Evolutionary conservation across 1,140 invertebrate genomes (phyloP), one percentile per base, ranked within the genome.

Genomic region (Trichoplusia ni): DNA sequence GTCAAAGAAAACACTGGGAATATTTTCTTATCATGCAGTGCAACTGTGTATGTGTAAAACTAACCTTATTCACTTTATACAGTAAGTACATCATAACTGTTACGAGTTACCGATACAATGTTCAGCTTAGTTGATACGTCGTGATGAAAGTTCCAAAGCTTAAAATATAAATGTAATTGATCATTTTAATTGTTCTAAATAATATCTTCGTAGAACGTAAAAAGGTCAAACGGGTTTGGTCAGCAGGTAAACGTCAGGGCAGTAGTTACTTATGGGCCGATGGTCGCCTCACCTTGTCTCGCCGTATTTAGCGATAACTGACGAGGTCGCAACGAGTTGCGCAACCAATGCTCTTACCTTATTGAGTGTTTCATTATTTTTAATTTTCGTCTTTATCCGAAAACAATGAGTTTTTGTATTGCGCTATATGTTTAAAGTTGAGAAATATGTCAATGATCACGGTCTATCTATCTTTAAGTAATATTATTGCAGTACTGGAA

Each of bases 271-370:
- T 73, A 75, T 77, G 67, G 72, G 53, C 66, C 70, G 69, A 74
- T 78, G 77, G 65, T 79, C 72, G 75, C 71, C 75, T 83, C 72
- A 82, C 82, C 83, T 87, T 81, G 80, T 58, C 59, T 74, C 70
- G 46, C 86, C 86, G 73, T 84, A 81, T 84, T 84, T 75, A 84
- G 83, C 58, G 65, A 80, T 86, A 81, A 80, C 73, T 68, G 72
- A 70, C 84, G 83, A 86, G 86, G 84, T 77, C 84, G 68, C 65
- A 49, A 64, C 49, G 53, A 19, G 69, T 87, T 89, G 74, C 81
- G 65, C 76, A 86, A 89, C 73, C 44, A 62, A 58, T 74, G 73
- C 64, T 69, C 61, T 71, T 73, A 72, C 77, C 74, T 69, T 69
- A 23, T 75, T 71, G 56, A 46, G 54, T 56, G 31, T 56, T 33